These are phyloP conservation scores for Calyptommatus sinebrachiatus DNA, from an alignment of 2,113 vertebrate species.

Conservation along the genomic window DNA sequence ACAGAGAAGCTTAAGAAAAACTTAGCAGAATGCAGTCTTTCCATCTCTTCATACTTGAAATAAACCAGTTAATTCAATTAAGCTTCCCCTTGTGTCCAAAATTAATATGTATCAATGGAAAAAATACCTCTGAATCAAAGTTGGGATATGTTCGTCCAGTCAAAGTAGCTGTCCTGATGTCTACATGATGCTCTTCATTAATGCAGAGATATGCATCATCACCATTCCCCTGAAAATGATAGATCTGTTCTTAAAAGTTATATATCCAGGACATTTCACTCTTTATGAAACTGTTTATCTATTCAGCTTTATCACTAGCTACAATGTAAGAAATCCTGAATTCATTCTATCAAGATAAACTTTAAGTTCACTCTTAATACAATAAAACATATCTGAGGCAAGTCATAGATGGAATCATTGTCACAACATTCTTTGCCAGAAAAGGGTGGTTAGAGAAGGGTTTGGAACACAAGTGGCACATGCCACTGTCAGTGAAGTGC, in stretches of 20 bases:
- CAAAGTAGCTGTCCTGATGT: slow-evolving; percentile 68
- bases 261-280: neutral
- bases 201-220: slow-evolving; percentile 86
- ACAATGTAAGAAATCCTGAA: neutral
- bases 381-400: no score
- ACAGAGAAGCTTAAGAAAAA: neutral
- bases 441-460: no score
- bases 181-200: slow-evolving; percentile 53
- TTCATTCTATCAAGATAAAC: no score
- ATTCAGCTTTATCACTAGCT: neutral
- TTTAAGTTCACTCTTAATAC: no score
- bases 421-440: no score
- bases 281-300: neutral
- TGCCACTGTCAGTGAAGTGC: no score
- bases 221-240: slow-evolving; percentile 74
- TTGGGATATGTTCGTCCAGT: slow-evolving; percentile 72
- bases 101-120: neutral
- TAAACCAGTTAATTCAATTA: neutral
- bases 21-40: neutral
- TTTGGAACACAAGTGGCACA: no score
- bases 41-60: neutral
- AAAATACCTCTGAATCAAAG: slow-evolving; percentile 70
- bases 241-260: neutral
- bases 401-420: no score
- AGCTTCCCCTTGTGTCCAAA: neutral